Conservation (phyloP, 2,113 vertebrate genomes). For the Pollachius pollachius region DNA sequence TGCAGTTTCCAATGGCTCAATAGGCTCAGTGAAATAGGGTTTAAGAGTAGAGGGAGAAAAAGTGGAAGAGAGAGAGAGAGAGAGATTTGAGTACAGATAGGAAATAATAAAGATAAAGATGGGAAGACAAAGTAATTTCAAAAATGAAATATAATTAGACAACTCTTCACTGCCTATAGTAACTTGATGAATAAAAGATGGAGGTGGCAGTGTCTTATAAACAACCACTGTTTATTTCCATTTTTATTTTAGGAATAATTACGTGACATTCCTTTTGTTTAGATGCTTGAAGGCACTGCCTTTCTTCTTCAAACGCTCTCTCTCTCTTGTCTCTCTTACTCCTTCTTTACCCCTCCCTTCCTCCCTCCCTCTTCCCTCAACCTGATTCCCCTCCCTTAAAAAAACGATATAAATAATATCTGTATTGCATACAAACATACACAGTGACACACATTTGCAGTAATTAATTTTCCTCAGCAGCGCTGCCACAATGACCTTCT, state of each 20-base stretch:
- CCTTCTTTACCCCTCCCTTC: slow-evolving; percentile 23
- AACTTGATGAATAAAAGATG: slow-evolving; percentile 76
- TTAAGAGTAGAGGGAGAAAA: slow-evolving; percentile 57
- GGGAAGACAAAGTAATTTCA: neutral
- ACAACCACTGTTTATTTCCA: slow-evolving; percentile 65
- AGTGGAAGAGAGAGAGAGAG: slow-evolving; percentile 39
- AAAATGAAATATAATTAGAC: slow-evolving; percentile 11
- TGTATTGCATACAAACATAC: slow-evolving; percentile 30
- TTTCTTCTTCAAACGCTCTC: slow-evolving; percentile 43
- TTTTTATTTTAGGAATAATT: slow-evolving; percentile 64
- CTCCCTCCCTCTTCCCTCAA: slow-evolving; percentile 21
- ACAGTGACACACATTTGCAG: slow-evolving; percentile 21
- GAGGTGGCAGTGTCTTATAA: slow-evolving; percentile 48
- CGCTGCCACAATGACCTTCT: neutral
- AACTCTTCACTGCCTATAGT: slow-evolving; percentile 17
- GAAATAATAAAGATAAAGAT: neutral
- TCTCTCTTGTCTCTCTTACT: slow-evolving; percentile 11
- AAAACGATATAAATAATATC: slow-evolving; percentile 31
- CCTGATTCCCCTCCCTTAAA: slow-evolving; percentile 29
- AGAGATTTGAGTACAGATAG: neutral
- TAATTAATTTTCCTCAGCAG: neutral
- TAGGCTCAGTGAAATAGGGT: slow-evolving; percentile 55
- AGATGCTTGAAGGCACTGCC: slow-evolving; percentile 19
- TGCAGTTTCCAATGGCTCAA: slow-evolving; percentile 55
- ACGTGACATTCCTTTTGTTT: slow-evolving; percentile 63